Conservation (phyloP, 1,140 invertebrate species). For the Venturia canescens region DNA sequence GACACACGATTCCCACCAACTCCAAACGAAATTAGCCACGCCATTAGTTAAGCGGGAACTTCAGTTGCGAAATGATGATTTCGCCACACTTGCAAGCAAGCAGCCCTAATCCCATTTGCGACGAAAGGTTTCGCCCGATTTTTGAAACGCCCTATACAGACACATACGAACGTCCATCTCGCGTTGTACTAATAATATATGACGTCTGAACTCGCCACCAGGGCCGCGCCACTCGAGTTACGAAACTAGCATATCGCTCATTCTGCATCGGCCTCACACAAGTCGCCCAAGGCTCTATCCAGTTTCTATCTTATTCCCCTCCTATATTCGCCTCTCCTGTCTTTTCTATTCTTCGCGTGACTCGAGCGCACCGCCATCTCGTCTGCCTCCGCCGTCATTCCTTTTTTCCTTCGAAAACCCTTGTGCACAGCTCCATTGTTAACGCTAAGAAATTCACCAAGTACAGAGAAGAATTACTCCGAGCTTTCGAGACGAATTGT, state of each 20-base stretch:
- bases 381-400: neutral
- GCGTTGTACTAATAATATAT: neutral
- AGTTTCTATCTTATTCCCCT: neutral
- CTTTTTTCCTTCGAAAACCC: neutral
- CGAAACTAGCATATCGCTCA: slow-evolving; percentile 3
- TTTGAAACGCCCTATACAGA: neutral
- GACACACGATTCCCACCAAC: too few species aligned
- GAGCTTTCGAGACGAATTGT: neutral
- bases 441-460: neutral
- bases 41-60: too few species aligned
- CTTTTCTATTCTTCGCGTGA: neutral
- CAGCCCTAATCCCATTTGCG: too few species aligned
- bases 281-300: slow-evolving; percentile 4
- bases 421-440: neutral
- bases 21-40: too few species aligned
- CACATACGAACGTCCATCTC: neutral
- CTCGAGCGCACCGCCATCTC: neutral
- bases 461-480: neutral
- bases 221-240: neutral
- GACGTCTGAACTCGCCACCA: neutral
- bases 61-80: too few species aligned
- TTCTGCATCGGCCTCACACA: neutral
- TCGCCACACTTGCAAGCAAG: too few species aligned
- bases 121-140: neutral
- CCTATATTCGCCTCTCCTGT: neutral